Base-by-base conservation (phyloP, 2,797 vertebrate genomes). In the Coccyzus lansbergi region DNA sequence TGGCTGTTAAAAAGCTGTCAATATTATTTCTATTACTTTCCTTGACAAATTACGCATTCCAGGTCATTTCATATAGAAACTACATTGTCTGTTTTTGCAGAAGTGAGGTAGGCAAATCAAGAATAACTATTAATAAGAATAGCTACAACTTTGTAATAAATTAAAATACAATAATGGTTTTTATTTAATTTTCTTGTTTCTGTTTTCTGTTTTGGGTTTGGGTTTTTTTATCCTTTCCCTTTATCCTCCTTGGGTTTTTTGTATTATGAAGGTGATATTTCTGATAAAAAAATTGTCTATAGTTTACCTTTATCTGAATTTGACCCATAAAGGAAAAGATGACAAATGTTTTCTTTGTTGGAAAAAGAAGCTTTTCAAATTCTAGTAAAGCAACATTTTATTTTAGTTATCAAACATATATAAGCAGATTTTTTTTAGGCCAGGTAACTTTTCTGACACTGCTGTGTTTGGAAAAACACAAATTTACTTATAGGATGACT, bases 1-100 rank as follows among this genome's bases (percentile, higher is more conserved):
- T 92, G 62, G 25, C 29, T 92, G 72, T 93, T 95, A 93, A 93
- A 94, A 97, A 95, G 18, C 29, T 67, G 63, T 33, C 29, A 78
- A 36, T 91, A 83, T 85, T 92, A 88, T 88, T 92, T 87, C 51
- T 76, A 9, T 40, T 77, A 31, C 17, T 77, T 92, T 91, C 60
- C 53, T 60, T 89, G 70, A 64, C 24, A 85, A 96, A 78, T 51
- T 2, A 92, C 63, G 29, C 40, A 36, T 13, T 4, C 4, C 6
- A 51, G 25, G 44, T 88, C 49, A 52, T 85, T 85, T 79, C 2
- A 24, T 48, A 5, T 42, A 59, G 44, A 85, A 83, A 55, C 12
- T 51, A 60, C 16, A 24, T 10, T 33, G 4, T 62, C 29, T 63
- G 2, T 4, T 65, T 31, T 31, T 59, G 28, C n/a, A 44, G 72